phyloP scores from a whole-genome alignment of 2,888 invertebrate species.

The Ferdinandea cuprea region DNA sequence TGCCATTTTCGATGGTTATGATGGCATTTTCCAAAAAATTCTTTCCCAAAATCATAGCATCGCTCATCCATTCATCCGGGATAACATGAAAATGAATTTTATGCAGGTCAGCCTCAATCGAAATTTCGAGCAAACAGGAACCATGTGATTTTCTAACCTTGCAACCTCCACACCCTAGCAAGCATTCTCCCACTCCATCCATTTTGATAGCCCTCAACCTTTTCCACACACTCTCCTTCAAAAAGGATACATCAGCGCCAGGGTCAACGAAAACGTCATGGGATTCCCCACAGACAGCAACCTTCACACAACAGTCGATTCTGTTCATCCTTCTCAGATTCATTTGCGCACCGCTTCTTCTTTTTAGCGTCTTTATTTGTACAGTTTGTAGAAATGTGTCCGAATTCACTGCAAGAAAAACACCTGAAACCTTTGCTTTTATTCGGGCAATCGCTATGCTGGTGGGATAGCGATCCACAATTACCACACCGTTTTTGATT shows the following conservation, averaged over 20 bases:
- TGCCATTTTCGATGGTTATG: slow-evolving; percentile 24
- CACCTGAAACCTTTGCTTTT: slow-evolving; percentile 41
- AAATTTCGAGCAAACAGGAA: slow-evolving; percentile 12
- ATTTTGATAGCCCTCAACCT: slow-evolving; percentile 1
- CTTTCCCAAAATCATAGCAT: slow-evolving; percentile 32
- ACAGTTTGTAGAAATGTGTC: slow-evolving; percentile 38
- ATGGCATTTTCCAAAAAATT: slow-evolving; percentile 26
- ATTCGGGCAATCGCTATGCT: slow-evolving; percentile 19
- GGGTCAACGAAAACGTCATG: slow-evolving; percentile 25
- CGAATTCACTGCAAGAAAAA: slow-evolving; percentile 46
- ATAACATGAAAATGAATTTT: slow-evolving; percentile 41
- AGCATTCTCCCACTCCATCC: slow-evolving; percentile 22
- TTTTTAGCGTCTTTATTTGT: slow-evolving; percentile 8
- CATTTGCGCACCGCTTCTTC: background rate
- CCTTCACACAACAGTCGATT: slow-evolving; percentile 17
- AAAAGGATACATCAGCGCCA: slow-evolving; percentile 22
- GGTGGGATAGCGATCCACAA: slow-evolving; percentile 48
- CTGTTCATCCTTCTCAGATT: slow-evolving; percentile 18
- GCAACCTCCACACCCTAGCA: slow-evolving; percentile 21
- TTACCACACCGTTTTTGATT: slow-evolving; percentile 32
- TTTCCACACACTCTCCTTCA: slow-evolving; percentile 38
- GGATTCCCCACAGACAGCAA: slow-evolving; percentile 9
- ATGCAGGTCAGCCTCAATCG: slow-evolving; percentile 1
- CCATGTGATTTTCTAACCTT: slow-evolving; percentile 21
- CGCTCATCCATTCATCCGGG: slow-evolving; percentile 27